Evolutionary conservation across 2,888 invertebrate genomes (phyloP), one percentile per base, ranked within the genome.

Genomic region (Cancer borealis): DNA sequence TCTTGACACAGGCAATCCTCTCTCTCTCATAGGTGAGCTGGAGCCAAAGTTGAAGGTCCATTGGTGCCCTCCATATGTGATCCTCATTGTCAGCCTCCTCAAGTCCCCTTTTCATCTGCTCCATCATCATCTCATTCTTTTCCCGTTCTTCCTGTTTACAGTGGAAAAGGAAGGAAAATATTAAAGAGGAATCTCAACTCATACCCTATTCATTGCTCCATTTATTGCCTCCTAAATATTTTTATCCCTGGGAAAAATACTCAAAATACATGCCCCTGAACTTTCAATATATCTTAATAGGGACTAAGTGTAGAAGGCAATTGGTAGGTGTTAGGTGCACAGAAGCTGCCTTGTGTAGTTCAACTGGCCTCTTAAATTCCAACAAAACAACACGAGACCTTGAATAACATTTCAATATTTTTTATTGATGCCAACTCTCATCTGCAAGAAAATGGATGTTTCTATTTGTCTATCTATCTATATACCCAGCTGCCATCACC

Each of bases 11-110:
- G 30, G 98, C 97, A 96, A 98, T 98, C 97, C 98, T 98, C 97
- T 99, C 99, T 95, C 99, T 97, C 97, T 99, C 99, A 97, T 99
- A 99, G 0, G 99, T 99, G 92, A 99, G 97, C 96, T 99, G 99
- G 26, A 99, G 97, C 99, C 99, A 99, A 96, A 98, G 98, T 96
- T 99, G 99, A 8, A 99, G 97, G 3, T 98, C 98, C 0, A 97
- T 97, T 0, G 99, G 98, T 0, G 99, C 98, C 45, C 98, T 98
- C 98, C 98, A 98, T 96, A 98, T 98, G 94, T 98, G 97, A 96
- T 98, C 98, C 96, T 98, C 98, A 87, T 99, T 97, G 97, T 99
- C 99, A 93, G 98, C 98, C 97, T 99, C 99, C 0, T 94, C 94
- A 26, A 90, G 79, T 4, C 90, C 92, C 39, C 92, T 99, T 98